Conservation (phyloP, 2,113 vertebrate genomes). For the Carettochelys insculpta region DNA sequence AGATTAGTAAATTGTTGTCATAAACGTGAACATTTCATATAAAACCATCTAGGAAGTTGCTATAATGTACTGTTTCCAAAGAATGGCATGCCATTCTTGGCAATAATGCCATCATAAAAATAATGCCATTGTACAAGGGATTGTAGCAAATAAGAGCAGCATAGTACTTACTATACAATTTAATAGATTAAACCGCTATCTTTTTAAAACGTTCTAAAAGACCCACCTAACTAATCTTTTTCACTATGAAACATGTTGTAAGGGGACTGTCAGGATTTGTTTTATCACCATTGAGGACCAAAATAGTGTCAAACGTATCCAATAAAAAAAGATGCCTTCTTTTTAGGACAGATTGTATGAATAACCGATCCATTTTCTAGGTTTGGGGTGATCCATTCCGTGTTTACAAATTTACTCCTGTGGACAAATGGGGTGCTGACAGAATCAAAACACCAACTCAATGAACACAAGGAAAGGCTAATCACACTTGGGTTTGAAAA, state of each 20-base stretch:
- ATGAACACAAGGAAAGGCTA: constrained; percentile 88
- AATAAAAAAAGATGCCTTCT: background rate
- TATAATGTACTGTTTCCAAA: background rate
- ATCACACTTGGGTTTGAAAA: constrained; percentile 86
- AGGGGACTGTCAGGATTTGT: fast-evolving
- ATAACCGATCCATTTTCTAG: constrained; percentile 73
- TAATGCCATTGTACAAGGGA: background rate
- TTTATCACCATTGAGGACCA: background rate
- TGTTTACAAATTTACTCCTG: constrained; percentile 95
- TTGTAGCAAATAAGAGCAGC: background rate
- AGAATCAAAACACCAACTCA: constrained; percentile 93
- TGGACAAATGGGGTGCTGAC: constrained; percentile 94
- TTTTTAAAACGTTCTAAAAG: background rate
- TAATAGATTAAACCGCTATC: background rate
- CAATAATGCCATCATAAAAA: background rate
- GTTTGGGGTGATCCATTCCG: constrained; percentile 96
- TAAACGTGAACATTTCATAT: background rate
- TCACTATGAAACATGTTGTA: background rate
- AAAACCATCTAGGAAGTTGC: background rate
- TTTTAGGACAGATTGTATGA: background rate
- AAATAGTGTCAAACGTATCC: background rate
- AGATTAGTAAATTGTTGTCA: background rate
- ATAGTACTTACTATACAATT: background rate
- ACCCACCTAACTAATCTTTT: background rate
- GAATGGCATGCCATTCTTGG: background rate